Evolutionary conservation across 1,140 invertebrate genomes (phyloP).

Genomic region (Trichogramma pretiosum): DNA sequence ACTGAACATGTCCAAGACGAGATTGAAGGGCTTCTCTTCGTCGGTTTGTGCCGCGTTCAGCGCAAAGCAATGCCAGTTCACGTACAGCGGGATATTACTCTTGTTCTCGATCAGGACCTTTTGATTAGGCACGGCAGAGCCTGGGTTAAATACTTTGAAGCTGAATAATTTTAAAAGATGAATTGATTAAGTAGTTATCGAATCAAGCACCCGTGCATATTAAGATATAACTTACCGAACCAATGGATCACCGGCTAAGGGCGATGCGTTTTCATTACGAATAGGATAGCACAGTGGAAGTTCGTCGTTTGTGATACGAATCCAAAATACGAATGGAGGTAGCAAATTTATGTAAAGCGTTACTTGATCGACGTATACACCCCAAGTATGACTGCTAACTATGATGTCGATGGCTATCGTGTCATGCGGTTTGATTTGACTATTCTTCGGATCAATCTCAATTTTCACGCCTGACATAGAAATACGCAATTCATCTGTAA

Average conservation of each 20-base stretch:
- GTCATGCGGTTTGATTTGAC: slow-evolving; percentile 10
- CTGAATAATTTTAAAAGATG: too few relatives aligned
- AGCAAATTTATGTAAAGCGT: slow-evolving; percentile 32
- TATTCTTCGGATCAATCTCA: slow-evolving; percentile 11
- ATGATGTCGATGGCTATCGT: slow-evolving; percentile 28
- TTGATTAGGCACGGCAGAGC: not conserved
- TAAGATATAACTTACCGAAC: too few relatives aligned
- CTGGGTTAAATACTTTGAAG: slow-evolving; percentile 11
- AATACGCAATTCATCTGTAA: too few relatives aligned
- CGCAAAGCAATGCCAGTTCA: slow-evolving; percentile 24
- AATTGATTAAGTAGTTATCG: too few relatives aligned
- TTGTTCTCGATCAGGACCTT: slow-evolving; percentile 21
- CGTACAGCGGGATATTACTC: slow-evolving; percentile 17
- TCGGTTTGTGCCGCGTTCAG: not conserved
- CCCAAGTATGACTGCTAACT: slow-evolving; percentile 39
- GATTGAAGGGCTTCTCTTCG: slow-evolving; percentile 18
- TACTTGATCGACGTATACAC: slow-evolving; percentile 38
- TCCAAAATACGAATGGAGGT: slow-evolving; percentile 27
- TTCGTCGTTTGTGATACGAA: slow-evolving; percentile 33
- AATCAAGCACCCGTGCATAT: too few relatives aligned
- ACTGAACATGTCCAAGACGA: slow-evolving; percentile 17
- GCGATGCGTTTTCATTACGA: too few relatives aligned
- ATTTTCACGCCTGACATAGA: slow-evolving; percentile 18
- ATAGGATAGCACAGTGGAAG: slow-evolving; percentile 34
- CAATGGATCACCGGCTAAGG: too few relatives aligned